Evolutionary conservation across 2,113 vertebrate genomes (phyloP).

Genomic region (Gasterosteus aculeatus): DNA sequence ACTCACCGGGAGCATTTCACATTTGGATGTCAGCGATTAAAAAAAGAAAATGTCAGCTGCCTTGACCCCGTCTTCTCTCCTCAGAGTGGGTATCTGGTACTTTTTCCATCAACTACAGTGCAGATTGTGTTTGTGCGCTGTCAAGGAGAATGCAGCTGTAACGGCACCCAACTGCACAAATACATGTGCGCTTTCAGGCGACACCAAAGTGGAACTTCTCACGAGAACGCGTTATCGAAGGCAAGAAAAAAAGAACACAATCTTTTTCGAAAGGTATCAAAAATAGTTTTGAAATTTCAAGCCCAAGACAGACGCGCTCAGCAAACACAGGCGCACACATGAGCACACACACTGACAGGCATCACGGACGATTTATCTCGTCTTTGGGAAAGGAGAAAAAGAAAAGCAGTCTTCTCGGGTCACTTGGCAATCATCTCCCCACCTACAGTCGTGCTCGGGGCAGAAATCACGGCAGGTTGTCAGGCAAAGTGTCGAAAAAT

Average conservation of each 20-base stretch:
- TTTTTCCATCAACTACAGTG: neutral
- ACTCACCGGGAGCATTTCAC: neutral
- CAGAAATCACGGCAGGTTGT: conserved; percentile 57
- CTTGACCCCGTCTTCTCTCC: neutral
- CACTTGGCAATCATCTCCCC: conserved; percentile 54
- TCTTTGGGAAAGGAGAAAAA: neutral
- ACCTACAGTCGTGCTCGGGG: conserved; percentile 43
- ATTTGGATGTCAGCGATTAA: neutral
- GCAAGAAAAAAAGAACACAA: conserved; percentile 4
- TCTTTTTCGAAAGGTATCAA: conserved; percentile 29
- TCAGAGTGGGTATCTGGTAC: neutral
- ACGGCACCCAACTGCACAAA: conserved; percentile 11
- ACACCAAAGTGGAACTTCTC: conserved; percentile 12
- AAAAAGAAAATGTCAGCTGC: neutral
- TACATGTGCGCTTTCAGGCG: neutral
- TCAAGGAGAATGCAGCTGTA: neutral
- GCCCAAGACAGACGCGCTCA: neutral
- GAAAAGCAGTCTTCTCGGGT: conserved; percentile 27
- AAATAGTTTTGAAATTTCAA: conserved; percentile 18
- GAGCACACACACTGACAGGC: conserved; percentile 25
- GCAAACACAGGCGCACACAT: conserved; percentile 15
- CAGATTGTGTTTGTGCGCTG: neutral
- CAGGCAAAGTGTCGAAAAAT: conserved; percentile 56
- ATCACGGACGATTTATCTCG: conserved; percentile 36
- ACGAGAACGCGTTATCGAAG: conserved; percentile 26